phyloP scores from a whole-genome alignment of 2,113 vertebrate species.

The Spermophilus dauricus region DNA sequence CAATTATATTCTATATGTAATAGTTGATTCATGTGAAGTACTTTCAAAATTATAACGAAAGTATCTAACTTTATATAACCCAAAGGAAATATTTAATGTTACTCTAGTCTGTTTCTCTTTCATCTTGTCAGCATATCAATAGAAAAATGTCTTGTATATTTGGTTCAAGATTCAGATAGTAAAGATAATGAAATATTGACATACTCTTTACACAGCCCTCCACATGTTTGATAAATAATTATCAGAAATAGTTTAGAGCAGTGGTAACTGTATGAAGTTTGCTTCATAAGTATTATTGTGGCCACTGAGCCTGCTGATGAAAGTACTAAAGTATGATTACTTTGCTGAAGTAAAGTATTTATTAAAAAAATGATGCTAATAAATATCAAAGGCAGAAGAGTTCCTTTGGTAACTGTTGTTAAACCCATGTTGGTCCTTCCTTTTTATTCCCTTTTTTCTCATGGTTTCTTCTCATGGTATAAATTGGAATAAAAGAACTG shows the following conservation, averaged over 20 bases:
- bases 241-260: slow-evolving; percentile 21
- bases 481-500: background rate
- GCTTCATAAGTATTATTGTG: slow-evolving; percentile 43
- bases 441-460: background rate
- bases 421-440: background rate
- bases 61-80: slow-evolving; percentile 54
- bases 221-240: slow-evolving; percentile 54
- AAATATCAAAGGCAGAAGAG: background rate
- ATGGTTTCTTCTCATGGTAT: slow-evolving; percentile 29
- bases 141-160: slow-evolving; percentile 61
- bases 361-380: background rate
- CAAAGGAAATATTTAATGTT: slow-evolving; percentile 58
- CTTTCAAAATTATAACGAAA: slow-evolving; percentile 62
- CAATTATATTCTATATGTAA: slow-evolving; percentile 44
- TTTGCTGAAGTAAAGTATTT: slow-evolving; percentile 24
- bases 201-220: background rate
- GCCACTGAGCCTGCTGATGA: slow-evolving; percentile 9
- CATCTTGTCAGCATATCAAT: slow-evolving; percentile 53
- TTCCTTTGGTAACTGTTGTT: background rate
- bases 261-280: slow-evolving; percentile 50
- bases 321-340: slow-evolving; percentile 57
- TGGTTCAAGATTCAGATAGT: slow-evolving; percentile 65
- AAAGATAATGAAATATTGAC: slow-evolving; percentile 71
- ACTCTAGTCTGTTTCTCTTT: slow-evolving; percentile 61
- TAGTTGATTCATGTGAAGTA: slow-evolving; percentile 48